Evolutionary conservation across 2,888 invertebrate species (phyloP), one percentile per base, ranked within the genome.

Genomic region (Leucania comma): DNA sequence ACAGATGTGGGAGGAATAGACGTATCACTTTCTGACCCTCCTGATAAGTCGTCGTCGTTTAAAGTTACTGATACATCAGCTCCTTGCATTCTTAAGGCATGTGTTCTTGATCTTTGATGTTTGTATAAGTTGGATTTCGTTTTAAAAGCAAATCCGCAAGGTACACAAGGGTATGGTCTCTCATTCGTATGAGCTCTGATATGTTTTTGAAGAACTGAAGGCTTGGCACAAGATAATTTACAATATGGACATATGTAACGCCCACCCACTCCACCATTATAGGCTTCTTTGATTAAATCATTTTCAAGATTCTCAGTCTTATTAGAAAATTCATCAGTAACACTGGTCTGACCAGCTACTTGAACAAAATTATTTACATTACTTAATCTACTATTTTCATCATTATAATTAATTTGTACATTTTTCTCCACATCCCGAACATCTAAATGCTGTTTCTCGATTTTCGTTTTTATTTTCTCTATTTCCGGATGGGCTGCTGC

Each of bases 61-160:
- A 95, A 91, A 53, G 96, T 92, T 71, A 92, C 91, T 68, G 96
- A 93, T 66, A 95, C 90, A 82, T 97, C 97, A 79, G 96, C 94
- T 78, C 97, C 97, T 87, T 97, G 97, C 86, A 96, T 93, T 87
- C 97, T 96, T 81, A 97, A 95, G 63, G 97, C 96, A 88, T 98
- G 98, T 56, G 98, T 97, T 85, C 97, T 96, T 60, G 98, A 98
- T 92, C 98, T 96, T 92, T 98, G 97, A 93, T 99, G 99, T 93
- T 99, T 99, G 92, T 98, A 99, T 83, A 99, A 96, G 93, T 99
- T 99, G 87, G 98, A 98, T 93, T 98, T 98, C 29, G 99, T 99
- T 94, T 99, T 99, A 95, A 99, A 99, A 87, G 98, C 98, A 94
- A 99, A 98, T 82, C 98, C 98, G 93, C 99, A 99, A 82, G 98